These are phyloP conservation scores for Lepetodrilus schrolli DNA, from an alignment of 2,888 invertebrate species.

Conservation along the genomic window DNA sequence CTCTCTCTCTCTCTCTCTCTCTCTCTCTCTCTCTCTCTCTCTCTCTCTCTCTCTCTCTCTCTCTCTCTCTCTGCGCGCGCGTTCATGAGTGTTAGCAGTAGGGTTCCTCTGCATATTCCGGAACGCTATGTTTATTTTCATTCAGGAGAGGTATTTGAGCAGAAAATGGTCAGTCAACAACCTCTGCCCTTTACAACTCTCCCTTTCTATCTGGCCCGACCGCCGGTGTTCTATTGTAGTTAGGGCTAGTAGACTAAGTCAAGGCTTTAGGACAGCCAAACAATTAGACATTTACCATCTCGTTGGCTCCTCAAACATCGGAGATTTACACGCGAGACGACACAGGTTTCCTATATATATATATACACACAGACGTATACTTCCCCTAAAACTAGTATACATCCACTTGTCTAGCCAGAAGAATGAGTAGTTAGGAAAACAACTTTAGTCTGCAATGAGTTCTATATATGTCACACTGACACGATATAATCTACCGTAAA, in stretches of 20 bases:
- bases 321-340: not conserved
- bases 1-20: constrained; percentile 31
- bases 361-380: not conserved
- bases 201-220: not conserved
- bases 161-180: constrained; percentile 1
- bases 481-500: too few species aligned
- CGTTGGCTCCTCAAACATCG: constrained; percentile 29
- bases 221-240: not conserved
- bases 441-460: too few species aligned
- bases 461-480: too few species aligned
- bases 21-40: constrained; percentile 24
- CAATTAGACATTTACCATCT: constrained; percentile 26
- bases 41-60: not conserved
- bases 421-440: too few species aligned
- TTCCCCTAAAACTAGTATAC: too few species aligned
- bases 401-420: too few species aligned
- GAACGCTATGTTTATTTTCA: constrained; percentile 10
- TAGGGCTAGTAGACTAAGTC: not conserved
- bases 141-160: not conserved
- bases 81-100: too few species aligned
- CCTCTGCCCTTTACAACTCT: not conserved
- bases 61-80: not conserved
- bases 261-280: not conserved
- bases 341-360: not conserved
- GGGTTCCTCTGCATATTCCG: not conserved